Base-by-base conservation (phyloP, 2,113 vertebrate species). In the Triplophysa dalaica region DNA sequence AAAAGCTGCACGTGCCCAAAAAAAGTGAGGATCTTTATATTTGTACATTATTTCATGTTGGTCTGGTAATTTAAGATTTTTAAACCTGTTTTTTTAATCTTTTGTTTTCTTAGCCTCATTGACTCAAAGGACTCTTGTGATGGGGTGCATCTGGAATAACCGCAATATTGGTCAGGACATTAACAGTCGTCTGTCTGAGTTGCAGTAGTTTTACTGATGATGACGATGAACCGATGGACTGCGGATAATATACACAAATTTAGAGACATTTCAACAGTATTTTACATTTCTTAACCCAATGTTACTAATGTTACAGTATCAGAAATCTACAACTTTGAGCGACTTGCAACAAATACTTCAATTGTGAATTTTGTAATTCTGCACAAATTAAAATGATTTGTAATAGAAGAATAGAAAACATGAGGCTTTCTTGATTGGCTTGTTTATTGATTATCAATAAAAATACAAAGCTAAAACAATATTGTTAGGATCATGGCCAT, bases 11-110 rank as follows among this genome's bases (percentile, higher is more conserved):
- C 87, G 83, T 50, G 83, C 82, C 19, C 87, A 93, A 81, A 89
- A 89, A 0, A 87, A 81, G 95, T 96, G 82, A 93, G 94, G 83
- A 4, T 45, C 26, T 10, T 38, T 48, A 45, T 41, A 9, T 56
- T 45, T 68, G 12, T 24, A 63, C 2, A 21, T 13, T 22, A n/a
- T 38, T 69, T 26, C 0, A 16, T 60, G n/a, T 10, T 2, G 29
- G 14, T 79, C 9, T 48, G 56, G 19, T 70, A 24, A 62, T 10
- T 43, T 7, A 8, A 24, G 16, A 48, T 6, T 21, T 52, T 63
- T 14, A 63, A 12, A 24, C 61, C 13, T 43, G 4, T 50, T 22
- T 19, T 48, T 60, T 14, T 29, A 3, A 43, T 77, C 10, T 77
- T 22, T 29, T 75, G 1, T 80, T 62, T 56, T 67, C 50, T 4